Conservation (phyloP, 2,888 invertebrate genomes). For the Sepioteuthis lessoniana region DNA sequence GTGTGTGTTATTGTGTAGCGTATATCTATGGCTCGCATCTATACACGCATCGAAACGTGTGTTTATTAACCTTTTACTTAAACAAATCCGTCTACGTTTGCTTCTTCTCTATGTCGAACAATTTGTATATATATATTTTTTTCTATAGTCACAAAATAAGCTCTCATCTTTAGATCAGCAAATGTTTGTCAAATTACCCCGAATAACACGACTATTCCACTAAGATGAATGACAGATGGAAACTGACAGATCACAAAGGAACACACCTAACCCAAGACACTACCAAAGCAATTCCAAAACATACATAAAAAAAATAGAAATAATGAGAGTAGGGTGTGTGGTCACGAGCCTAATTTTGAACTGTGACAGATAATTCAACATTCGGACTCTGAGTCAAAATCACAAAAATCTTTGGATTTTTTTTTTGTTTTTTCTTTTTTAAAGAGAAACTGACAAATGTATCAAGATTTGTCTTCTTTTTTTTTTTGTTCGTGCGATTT, state of each 20-base stretch:
- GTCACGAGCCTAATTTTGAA: neutral
- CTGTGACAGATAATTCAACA: neutral
- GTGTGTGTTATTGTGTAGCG: too few relatives aligned
- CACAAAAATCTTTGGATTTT: neutral
- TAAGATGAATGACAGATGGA: neutral
- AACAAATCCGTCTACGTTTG: too few relatives aligned
- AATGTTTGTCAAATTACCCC: neutral
- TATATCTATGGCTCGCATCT: too few relatives aligned
- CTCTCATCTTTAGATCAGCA: neutral
- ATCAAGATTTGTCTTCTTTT: too few relatives aligned
- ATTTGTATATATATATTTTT: too few relatives aligned
- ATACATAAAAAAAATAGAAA: too few relatives aligned
- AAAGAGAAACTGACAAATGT: neutral
- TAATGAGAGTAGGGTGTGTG: neutral
- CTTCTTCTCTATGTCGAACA: too few relatives aligned
- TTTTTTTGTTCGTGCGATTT: neutral
- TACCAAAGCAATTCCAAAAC: neutral
- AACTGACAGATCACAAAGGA: too few relatives aligned
- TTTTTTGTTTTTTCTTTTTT: neutral
- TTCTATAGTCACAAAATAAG: neutral
- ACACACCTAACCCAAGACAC: neutral
- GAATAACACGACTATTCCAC: neutral
- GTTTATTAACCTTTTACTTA: too few relatives aligned
- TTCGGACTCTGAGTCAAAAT: neutral
- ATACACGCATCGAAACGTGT: too few relatives aligned